Percentiles rank a stretch among this genome's conserved stretches.
These are phyloP conservation scores for Leptosomus discolor DNA, from an alignment of 2,113 vertebrate genomes.

Conservation along the genomic window DNA sequence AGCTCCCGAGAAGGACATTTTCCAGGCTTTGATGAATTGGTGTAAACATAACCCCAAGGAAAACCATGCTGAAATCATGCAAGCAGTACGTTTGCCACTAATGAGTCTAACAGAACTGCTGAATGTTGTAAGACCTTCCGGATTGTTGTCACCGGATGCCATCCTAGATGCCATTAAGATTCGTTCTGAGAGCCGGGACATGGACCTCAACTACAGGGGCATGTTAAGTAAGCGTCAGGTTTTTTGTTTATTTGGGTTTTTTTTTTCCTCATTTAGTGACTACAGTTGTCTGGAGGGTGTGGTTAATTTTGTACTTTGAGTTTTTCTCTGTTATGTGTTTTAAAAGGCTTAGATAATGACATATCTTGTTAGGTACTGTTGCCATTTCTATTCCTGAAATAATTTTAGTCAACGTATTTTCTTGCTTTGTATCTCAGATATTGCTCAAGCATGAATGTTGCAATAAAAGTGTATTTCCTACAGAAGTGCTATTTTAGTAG, in stretches of 20 bases:
- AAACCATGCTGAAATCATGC: slow-evolving; percentile 87
- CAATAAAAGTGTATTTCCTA: background rate
- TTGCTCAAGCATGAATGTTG: background rate
- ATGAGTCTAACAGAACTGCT: slow-evolving; percentile 96
- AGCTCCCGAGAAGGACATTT: slow-evolving; percentile 94
- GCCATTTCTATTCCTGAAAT: background rate
- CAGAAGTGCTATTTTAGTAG: background rate
- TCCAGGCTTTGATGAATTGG: slow-evolving; percentile 93
- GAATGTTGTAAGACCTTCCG: slow-evolving; percentile 91
- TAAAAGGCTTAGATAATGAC: background rate
- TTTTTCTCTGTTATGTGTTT: background rate
- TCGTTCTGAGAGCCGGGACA: slow-evolving; percentile 94
- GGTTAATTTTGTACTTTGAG: background rate
- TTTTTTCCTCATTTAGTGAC: background rate
- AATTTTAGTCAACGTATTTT: background rate
- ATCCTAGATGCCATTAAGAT: slow-evolving; percentile 97
- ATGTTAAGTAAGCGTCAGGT: slow-evolving; percentile 87
- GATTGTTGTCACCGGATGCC: slow-evolving; percentile 90
- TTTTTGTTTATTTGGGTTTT: background rate
- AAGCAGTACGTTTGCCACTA: slow-evolving; percentile 90
- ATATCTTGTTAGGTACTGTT: background rate
- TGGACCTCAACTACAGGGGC: slow-evolving; percentile 98
- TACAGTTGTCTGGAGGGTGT: background rate
- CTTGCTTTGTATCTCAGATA: background rate
- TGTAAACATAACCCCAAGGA: slow-evolving; percentile 90